These are phyloP conservation scores for Aphidoletes aphidimyza DNA, from an alignment of 2,888 invertebrate species.

Conservation along the genomic window DNA sequence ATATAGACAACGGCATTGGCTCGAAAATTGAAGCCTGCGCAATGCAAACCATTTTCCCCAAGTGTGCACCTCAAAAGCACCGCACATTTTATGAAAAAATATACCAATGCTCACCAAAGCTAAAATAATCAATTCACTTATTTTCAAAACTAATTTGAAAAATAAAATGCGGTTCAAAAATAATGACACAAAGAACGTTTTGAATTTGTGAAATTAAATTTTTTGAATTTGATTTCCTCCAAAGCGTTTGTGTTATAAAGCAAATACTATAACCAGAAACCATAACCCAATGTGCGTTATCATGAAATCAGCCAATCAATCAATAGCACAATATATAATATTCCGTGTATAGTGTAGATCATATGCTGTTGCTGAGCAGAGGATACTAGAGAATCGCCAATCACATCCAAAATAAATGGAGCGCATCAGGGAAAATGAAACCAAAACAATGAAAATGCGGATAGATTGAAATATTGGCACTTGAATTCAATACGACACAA, in stretches of 20 bases:
- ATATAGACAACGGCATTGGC: not conserved
- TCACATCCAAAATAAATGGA: not conserved
- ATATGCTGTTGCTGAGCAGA: not conserved
- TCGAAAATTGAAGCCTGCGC: not conserved
- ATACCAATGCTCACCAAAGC: no score
- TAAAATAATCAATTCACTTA: no score
- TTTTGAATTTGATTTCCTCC: not conserved
- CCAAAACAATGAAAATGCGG: not conserved
- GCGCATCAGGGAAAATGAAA: not conserved
- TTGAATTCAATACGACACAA: not conserved
- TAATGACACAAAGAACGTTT: not conserved
- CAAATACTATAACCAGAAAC: no score
- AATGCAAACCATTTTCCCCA: not conserved
- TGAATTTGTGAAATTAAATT: not conserved
- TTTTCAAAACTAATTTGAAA: not conserved
- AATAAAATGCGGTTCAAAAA: not conserved
- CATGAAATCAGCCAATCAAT: no score
- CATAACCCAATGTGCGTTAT: no score
- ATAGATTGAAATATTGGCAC: slow-evolving; percentile 34
- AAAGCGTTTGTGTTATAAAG: no score
- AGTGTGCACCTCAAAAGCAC: no score
- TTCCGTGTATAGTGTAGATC: not conserved
- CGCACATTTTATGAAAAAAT: no score
- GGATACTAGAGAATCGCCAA: not conserved
- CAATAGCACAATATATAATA: no score